These are phyloP conservation scores for Sminthurides bifidus DNA, from an alignment of 1,140 invertebrate genomes.

Conservation along the genomic window DNA sequence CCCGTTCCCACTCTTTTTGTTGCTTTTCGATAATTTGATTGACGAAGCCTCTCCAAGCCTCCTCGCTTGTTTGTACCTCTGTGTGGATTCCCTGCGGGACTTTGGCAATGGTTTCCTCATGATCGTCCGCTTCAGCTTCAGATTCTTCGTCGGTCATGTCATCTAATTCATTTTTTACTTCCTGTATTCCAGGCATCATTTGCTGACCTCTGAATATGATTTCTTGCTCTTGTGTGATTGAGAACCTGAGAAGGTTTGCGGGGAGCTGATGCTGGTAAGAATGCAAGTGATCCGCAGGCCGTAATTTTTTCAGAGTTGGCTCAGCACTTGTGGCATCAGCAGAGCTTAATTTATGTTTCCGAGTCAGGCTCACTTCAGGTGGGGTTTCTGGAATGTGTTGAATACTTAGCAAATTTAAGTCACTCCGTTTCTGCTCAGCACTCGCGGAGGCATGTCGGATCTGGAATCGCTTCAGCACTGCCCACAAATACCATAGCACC, in stretches of 20 bases:
- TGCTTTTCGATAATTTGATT: conserved; percentile 15
- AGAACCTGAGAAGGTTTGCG: too few species aligned
- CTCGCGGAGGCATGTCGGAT: background rate
- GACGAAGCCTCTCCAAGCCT: conserved; percentile 9
- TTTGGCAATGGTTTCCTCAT: background rate
- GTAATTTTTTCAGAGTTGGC: conserved; percentile 10
- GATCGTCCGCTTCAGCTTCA: background rate
- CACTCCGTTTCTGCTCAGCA: background rate
- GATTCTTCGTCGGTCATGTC: background rate
- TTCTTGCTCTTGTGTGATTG: too few species aligned
- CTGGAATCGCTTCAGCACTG: conserved; percentile 1
- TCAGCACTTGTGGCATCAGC: background rate
- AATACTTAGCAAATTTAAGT: background rate
- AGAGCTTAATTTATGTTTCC: conserved; percentile 14
- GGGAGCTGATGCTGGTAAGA: too few species aligned
- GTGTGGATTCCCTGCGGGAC: background rate
- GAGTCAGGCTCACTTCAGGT: background rate
- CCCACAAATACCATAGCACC: conserved; percentile 47
- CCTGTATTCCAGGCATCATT: background rate
- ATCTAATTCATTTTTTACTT: background rate
- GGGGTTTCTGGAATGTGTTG: background rate
- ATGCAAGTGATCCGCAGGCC: too few species aligned
- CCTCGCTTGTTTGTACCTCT: conserved; percentile 12
- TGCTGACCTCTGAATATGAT: too few species aligned
- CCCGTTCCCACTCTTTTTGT: conserved; percentile 21